Base-by-base conservation (phyloP, 2,888 invertebrate species). In the Parnassius apollo region DNA sequence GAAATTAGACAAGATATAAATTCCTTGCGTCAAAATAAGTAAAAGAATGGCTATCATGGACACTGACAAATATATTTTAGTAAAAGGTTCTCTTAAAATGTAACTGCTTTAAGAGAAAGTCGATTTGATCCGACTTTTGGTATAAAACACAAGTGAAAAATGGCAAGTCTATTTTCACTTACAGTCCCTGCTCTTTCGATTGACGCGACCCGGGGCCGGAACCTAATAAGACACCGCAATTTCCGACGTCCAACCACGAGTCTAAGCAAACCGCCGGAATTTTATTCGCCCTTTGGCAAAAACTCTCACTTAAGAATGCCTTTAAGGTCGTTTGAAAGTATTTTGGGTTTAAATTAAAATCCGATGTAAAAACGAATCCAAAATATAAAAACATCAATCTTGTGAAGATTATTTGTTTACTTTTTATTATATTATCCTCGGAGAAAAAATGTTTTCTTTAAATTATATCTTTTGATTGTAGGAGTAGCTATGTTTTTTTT, bases 221-320 rank as follows among this genome's bases (percentile, higher is more conserved):
- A 86, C 80, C 81, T 86, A 86, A 89, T 89, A 88, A 89, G 85
- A 72, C 74, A 65, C 79, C 84, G 87, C 88, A 90, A 90, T 90
- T 86, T 90, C 90, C 90, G 85, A 79, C 78, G 73, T 71, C 75
- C 74, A 72, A 72, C 73, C 75, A 75, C 75, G 73, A 73, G 71
- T 73, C 76, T 77, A 71, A 80, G 85, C 86, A 81, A 83, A 86
- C 83, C 83, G 68, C 76, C 78, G 76, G 73, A 74, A 73, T 76
- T 81, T 81, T 78, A 79, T 78, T 73, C 75, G 80, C 72, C 76
- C 77, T 75, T 71, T 71, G 68, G 71, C 69, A 71, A 78, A 83
- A 81, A 80, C 80, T 80, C 82, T 81, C 78, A 77, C 64, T 69
- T 75, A 69, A 74, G 70, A 72, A 70, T 66, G 67, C 66, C 68